A percentile compares a stretch with the other conserved stretches of the same genome.
Conservation (phyloP, 2,888 invertebrate genomes). For the Agonopterix arenella region DNA sequence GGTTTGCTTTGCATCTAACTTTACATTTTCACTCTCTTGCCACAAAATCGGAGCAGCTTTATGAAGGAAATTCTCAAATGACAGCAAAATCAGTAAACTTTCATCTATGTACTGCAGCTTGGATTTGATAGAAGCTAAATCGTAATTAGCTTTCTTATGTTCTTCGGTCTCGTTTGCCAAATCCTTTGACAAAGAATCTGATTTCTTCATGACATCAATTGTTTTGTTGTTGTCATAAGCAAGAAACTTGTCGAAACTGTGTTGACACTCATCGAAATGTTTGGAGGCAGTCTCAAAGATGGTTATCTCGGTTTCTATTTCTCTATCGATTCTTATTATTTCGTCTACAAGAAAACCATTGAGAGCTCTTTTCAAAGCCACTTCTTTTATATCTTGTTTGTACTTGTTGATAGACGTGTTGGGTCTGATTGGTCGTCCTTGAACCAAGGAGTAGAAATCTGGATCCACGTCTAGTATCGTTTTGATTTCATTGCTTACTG, state of each 20-base stretch:
- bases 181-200: slow-evolving; percentile 56
- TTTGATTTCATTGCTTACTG: slow-evolving; percentile 39
- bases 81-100: slow-evolving; percentile 53
- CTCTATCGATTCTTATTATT: slow-evolving; percentile 56
- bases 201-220: slow-evolving; percentile 62
- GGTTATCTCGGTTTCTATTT: slow-evolving; percentile 53
- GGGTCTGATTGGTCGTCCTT: slow-evolving; percentile 76
- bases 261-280: slow-evolving; percentile 60
- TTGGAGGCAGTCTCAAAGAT: slow-evolving; percentile 50
- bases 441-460: slow-evolving; percentile 77
- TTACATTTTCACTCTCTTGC: slow-evolving; percentile 47
- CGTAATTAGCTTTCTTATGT: slow-evolving; percentile 54
- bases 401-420: slow-evolving; percentile 74
- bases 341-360: slow-evolving; percentile 58
- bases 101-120: slow-evolving; percentile 65
- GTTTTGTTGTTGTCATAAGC: slow-evolving; percentile 67
- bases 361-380: slow-evolving; percentile 53
- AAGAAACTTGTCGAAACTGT: slow-evolving; percentile 66
- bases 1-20: slow-evolving; percentile 32
- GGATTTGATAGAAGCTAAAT: slow-evolving; percentile 57
- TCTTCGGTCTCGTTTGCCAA: slow-evolving; percentile 54
- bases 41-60: slow-evolving; percentile 60
- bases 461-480: slow-evolving; percentile 80
- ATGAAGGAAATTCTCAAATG: slow-evolving; percentile 61
- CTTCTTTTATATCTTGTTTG: slow-evolving; percentile 64